Evolutionary conservation across 2,888 invertebrate species (phyloP), one percentile per base, ranked within the genome.

Genomic region (Kryphioiulus occultus): DNA sequence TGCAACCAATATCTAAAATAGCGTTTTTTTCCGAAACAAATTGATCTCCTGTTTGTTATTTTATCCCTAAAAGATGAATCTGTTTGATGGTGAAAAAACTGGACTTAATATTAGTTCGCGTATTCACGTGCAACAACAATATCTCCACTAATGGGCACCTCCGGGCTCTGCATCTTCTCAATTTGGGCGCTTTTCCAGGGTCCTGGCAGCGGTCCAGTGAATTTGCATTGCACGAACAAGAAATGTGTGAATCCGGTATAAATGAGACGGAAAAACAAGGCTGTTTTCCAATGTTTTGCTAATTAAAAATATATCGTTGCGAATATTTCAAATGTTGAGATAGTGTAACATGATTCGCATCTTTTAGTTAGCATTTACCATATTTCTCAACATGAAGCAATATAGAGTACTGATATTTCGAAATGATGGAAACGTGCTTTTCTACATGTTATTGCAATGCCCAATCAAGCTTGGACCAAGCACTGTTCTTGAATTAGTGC

Each of bases 21-120:
- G 78, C 78, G n/a, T 78, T 78, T 78, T 68, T 78, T 78, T 78
- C 26, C 44, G 7, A 30, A 78, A 78, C 78, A 78, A 22, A 78
- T 78, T 78, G 78, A 78, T 78, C 10, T 78, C 26, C 78, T 26
- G 78, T 30, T 30, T 26, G 78, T 30, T 30, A 78, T 78, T 30
- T 78, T 78, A 26, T 30, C 78, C 78, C 78, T 12, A 78, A 78
- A 78, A 30, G 78, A 26, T 78, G 78, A 26, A 78, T 78, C 26
- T 78, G 78, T 15, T 15, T 26, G 15, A 26, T 78, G 78, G 30
- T 78, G 7, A 78, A 53, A 44, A 78, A 78, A 30, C 68, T 26
- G 26, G 5, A 9, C 26, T n/a, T 26, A 26, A 26, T 26, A 78
- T n/a, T n/a, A 78, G 17, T 78, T 78, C 26, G 2, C 30, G 26